Evolutionary conservation across 2,888 invertebrate genomes (phyloP), one percentile per base, ranked within the genome.

Genomic region (Phymatocera aterrima): DNA sequence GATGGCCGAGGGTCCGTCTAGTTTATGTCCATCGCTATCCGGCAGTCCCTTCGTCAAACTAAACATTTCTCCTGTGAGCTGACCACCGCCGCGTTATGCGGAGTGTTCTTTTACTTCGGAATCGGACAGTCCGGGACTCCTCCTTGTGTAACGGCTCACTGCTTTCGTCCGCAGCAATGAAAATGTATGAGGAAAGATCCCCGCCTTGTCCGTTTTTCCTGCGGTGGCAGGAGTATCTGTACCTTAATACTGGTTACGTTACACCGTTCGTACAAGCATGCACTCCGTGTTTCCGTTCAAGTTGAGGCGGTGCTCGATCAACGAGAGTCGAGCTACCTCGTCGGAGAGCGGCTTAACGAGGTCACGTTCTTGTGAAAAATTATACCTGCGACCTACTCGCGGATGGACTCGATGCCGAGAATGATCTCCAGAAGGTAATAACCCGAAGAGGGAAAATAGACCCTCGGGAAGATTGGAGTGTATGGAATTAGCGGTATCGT

Each of bases 11-110:
- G 60, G 40, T 34, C 40, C 37, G 60, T 24, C 31, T n/a, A 64
- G 46, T 79, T 77, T 65, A 65, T 43, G 64, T 79, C 65, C 64
- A 37, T 48, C 72, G 68, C 6, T 21, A 18, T 21, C 21, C 48
- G 31, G 15, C 51, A 31, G 46, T 77, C 78, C 78, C 78, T 78
- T 78, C 72, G 78, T 78, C 78, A 78, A 40, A 60, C 78, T 54
- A 31, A 78, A 78, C 72, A 60, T 74, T 78, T 60, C 51, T 64
- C 43, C 46, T 54, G 78, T 78, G 15, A 78, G 60, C 61, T 78
- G 46, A 46, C 60, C 46, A 10, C 18, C 51, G 37, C 64, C 34
- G n/a, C n/a, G n/a, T n/a, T n/a, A 64, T 24, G 3, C 24, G 21
- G 18, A 64, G 37, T 40, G 8, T 1, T 12, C 18, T n/a, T n/a